Conservation (phyloP, 1,140 invertebrate genomes). For the Callitettix versicolor region DNA sequence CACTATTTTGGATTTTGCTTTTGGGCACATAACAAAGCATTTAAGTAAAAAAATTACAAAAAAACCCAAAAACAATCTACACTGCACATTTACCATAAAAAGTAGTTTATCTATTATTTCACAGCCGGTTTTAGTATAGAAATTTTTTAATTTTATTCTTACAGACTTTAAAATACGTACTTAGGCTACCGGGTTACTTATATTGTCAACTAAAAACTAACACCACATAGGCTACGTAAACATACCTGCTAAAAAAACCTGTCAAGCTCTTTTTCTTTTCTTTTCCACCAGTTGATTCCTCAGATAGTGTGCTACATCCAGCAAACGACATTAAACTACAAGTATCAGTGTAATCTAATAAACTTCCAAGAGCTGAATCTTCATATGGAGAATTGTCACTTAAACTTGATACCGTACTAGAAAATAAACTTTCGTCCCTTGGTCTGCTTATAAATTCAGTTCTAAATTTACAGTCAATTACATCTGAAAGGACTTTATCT, state of each 20-base stretch:
- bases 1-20: no score
- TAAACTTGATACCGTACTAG: constrained; percentile 30
- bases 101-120: no score
- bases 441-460: constrained; percentile 12
- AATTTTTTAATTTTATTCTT: no score
- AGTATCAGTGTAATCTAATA: constrained; percentile 20
- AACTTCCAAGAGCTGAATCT: constrained; percentile 20
- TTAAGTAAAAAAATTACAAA: no score
- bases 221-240: not conserved
- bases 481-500: not conserved
- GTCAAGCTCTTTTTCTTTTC: constrained; percentile 25
- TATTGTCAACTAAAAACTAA: no score
- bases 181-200: no score
- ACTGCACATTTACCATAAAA: no score
- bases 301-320: constrained; percentile 19
- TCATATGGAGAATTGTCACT: constrained; percentile 26
- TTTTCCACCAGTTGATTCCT: constrained; percentile 19
- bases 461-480: constrained; percentile 1
- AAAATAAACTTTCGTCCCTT: constrained; percentile 36
- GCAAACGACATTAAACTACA: constrained; percentile 16
- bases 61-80: no score
- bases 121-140: no score
- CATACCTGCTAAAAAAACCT: constrained; percentile 26
- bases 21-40: no score
- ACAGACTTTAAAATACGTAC: no score